Percentiles rank a stretch among this genome's conserved stretches.
Conservation (phyloP, 2,797 vertebrate genomes). For the Phrynocephalus guinanensis region DNA sequence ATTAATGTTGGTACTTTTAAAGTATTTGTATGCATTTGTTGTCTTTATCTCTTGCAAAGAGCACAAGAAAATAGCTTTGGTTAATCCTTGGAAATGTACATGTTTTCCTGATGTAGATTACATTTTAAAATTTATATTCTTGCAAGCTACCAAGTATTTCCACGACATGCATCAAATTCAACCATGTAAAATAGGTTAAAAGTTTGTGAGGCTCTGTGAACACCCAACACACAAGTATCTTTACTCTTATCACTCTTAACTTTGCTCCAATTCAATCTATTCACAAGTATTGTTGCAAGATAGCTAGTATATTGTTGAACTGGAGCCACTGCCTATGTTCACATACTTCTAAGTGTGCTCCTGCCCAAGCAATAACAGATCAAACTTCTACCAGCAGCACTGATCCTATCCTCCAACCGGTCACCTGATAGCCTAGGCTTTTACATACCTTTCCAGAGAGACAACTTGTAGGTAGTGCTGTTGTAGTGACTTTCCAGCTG, state of each 20-base stretch:
- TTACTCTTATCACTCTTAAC: neutral
- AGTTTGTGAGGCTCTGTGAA: neutral
- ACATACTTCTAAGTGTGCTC: neutral
- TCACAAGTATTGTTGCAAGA: neutral
- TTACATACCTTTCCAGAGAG: neutral
- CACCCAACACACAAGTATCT: neutral
- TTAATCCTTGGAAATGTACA: conserved; percentile 64
- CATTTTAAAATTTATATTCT: conserved; percentile 53
- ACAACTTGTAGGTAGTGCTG: neutral
- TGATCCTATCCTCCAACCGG: too few species aligned
- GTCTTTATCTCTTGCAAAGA: conserved; percentile 66
- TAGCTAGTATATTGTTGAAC: neutral
- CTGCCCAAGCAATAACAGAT: neutral
- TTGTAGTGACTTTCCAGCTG: neutral
- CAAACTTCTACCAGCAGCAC: neutral
- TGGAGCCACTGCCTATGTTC: neutral
- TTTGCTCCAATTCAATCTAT: neutral
- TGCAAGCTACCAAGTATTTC: conserved; percentile 46
- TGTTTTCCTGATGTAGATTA: conserved; percentile 65
- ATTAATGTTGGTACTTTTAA: conserved; percentile 72
- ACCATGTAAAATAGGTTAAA: neutral
- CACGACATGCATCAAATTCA: conserved; percentile 31
- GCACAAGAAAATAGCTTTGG: conserved; percentile 71
- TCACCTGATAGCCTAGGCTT: too few species aligned
- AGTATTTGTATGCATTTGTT: conserved; percentile 74